phyloP scores from a whole-genome alignment of 2,797 vertebrate species.

The Microctenopoma stevenorrisi region DNA sequence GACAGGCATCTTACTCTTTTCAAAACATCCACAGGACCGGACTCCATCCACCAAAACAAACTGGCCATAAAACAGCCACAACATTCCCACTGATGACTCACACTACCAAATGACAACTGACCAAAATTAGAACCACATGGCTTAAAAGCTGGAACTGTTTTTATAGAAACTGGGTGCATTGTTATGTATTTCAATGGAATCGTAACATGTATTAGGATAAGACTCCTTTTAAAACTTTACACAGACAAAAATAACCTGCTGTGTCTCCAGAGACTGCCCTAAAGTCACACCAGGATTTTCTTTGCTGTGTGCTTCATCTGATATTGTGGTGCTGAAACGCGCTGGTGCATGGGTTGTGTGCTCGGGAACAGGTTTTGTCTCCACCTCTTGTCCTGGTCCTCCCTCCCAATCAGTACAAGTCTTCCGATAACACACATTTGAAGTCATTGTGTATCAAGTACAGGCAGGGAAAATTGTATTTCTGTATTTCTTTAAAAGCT shows the following conservation, averaged over 20 bases:
- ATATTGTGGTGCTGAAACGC: constrained; percentile 24
- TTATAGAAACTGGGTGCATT: neutral
- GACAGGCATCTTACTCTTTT: constrained; percentile 39
- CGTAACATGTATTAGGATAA: neutral
- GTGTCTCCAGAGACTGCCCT: neutral
- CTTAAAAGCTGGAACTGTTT: constrained; percentile 21
- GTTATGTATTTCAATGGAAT: neutral
- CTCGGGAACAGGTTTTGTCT: constrained; percentile 2
- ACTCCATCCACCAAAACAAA: constrained; percentile 24
- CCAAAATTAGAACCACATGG: constrained; percentile 38
- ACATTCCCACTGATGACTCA: constrained; percentile 30
- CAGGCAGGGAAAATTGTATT: neutral
- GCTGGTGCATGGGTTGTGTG: constrained; percentile 4
- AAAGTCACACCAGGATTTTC: neutral
- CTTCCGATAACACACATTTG: neutral
- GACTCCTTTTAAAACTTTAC: too few species aligned
- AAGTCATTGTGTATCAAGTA: neutral
- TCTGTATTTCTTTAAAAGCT: neutral
- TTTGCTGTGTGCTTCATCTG: constrained; percentile 3
- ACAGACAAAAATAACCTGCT: neutral
- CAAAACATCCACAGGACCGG: constrained; percentile 9
- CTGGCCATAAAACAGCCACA: constrained; percentile 14
- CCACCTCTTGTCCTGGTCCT: neutral
- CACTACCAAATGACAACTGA: constrained; percentile 8
- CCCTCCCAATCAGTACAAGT: too few species aligned